Conservation (phyloP, 2,113 vertebrate species). For the Crocuta crocuta region DNA sequence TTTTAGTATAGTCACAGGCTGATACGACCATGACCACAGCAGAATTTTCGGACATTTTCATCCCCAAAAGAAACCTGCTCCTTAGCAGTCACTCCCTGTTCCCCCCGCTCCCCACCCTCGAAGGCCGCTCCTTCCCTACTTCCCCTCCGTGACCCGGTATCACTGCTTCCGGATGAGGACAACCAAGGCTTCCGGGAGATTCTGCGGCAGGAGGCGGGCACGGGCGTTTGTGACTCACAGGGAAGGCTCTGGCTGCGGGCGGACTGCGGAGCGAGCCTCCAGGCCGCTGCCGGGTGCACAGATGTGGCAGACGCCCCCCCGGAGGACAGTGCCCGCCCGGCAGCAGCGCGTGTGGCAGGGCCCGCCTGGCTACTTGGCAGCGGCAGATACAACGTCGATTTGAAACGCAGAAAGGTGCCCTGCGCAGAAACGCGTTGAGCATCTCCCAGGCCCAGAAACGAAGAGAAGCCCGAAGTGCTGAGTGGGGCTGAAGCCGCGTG, state of each 20-base stretch:
- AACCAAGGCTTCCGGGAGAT: background rate
- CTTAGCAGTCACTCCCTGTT: background rate
- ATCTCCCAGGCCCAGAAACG: background rate
- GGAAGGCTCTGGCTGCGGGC: background rate
- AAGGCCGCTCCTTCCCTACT: too few relatives aligned
- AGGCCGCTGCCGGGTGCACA: background rate
- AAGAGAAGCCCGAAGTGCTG: background rate
- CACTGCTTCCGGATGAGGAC: background rate
- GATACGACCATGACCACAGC: background rate
- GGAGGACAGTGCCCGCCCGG: background rate
- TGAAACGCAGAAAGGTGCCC: background rate
- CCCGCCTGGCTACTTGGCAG: background rate
- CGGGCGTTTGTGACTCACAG: background rate
- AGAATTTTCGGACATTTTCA: background rate
- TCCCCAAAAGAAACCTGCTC: background rate
- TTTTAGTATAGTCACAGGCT: background rate
- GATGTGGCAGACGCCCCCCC: rapidly evolving
- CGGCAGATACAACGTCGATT: background rate
- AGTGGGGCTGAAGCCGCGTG: too few relatives aligned
- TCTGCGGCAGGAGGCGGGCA: background rate
- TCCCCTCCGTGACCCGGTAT: too few relatives aligned
- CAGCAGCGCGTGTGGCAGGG: background rate
- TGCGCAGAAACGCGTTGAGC: too few relatives aligned
- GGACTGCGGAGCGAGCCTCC: background rate
- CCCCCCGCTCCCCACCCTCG: rapidly evolving